Conservation (phyloP, 2,888 invertebrate genomes). For the Catocala fraxini region DNA sequence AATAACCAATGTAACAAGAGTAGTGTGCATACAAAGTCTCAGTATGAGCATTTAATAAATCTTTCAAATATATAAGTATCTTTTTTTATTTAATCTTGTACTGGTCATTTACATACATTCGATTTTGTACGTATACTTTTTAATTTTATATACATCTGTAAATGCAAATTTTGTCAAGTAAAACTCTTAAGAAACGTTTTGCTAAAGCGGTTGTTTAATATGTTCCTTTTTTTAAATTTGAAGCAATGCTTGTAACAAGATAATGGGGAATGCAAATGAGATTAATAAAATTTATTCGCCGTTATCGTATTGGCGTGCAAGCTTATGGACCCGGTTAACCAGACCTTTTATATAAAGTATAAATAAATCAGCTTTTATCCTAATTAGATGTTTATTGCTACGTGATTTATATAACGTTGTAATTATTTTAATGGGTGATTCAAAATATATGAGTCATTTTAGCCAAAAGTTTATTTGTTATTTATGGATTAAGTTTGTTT, state of each 20-base stretch:
- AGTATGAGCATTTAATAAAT: slow-evolving; percentile 35
- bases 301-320: slow-evolving; percentile 35
- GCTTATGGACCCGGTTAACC: slow-evolving; percentile 20
- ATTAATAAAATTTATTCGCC: slow-evolving; percentile 41
- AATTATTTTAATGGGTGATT: slow-evolving; percentile 55
- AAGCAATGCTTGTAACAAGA: slow-evolving; percentile 37
- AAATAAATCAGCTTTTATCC: slow-evolving; percentile 49
- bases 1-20: not conserved
- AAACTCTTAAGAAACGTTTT: slow-evolving; percentile 22
- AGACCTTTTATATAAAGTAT: slow-evolving; percentile 42
- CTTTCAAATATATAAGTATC: slow-evolving; percentile 32
- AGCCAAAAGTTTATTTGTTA: too few relatives aligned
- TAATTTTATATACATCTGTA: slow-evolving; percentile 39
- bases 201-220: slow-evolving; percentile 15
- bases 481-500: too few relatives aligned
- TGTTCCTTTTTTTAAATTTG: slow-evolving; percentile 30
- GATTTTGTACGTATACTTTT: slow-evolving; percentile 20
- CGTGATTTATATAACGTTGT: slow-evolving; percentile 54
- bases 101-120: slow-evolving; percentile 34
- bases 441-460: slow-evolving; percentile 23
- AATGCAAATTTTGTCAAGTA: slow-evolving; percentile 35
- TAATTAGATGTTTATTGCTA: slow-evolving; percentile 52
- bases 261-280: slow-evolving; percentile 46
- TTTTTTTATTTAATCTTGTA: slow-evolving; percentile 28
- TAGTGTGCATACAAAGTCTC: not conserved